Evolutionary conservation across 2,888 invertebrate species (phyloP), one percentile per base, ranked within the genome.

Genomic region (Drosophila buzzatii): DNA sequence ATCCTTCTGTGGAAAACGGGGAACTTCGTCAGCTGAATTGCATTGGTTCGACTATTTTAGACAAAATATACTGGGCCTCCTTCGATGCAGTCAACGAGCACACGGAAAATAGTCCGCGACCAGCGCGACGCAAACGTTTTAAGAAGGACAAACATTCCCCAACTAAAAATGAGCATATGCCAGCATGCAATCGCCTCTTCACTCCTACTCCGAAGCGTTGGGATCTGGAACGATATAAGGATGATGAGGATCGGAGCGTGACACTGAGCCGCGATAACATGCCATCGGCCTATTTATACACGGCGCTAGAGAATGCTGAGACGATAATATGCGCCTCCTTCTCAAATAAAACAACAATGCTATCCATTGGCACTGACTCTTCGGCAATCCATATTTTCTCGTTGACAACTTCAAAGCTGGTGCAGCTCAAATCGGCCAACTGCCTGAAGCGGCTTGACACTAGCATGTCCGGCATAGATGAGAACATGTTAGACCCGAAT

Each of bases 221-320:
- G 71, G 84, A 89, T 16, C n/a, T 82, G 18, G 56, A 73, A 31
- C 60, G 57, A 2, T 58, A 53, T 0, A 79, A 69, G 35, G 67
- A 67, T 9, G 78, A 86, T 39, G 81, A 89, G n/a, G 63, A 67
- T 16, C 49, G 70, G n/a, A 84, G 88, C 5, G 49, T 65, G 9
- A n/a, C 42, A 0, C 53, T 86, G 8, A 53, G 20, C 9, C 52
- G 73, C 1, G 42, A 73, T 0, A 66, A 37, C 7, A 18, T 75
- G 16, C 89, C 85, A 0, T 86, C 87, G 6, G 31, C 20, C 0
- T 86, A 73, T 37, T 2, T 86, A 0, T 89, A 86, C 31, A 79
- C 71, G 16, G 62, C 70, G 0, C 1, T 27, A 0, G 56, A 49
- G 9, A 9, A 7, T 3, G 42, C 56, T 1, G 73, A 79, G 42